phyloP scores from a whole-genome alignment of 2,113 vertebrate species.

The Rhynchomys soricoides region DNA sequence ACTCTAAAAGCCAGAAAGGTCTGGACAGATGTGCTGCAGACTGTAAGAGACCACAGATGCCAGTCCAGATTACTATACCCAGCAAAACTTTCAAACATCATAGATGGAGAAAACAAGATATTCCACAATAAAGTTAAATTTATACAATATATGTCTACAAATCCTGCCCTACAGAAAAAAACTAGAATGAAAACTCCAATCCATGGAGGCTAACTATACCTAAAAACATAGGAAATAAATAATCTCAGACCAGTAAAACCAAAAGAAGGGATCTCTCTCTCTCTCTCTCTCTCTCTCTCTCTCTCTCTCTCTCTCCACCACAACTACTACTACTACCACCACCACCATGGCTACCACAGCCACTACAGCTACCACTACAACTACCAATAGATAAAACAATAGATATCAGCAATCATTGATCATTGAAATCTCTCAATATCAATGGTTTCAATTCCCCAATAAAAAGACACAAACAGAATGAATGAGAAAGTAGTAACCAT shows the following conservation, averaged over 20 bases:
- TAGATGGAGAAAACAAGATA: neutral
- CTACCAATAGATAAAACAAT: neutral
- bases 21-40: neutral
- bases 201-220: neutral
- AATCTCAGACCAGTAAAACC: neutral
- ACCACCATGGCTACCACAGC: too few relatives aligned
- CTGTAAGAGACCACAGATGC: neutral
- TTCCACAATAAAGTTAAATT: neutral
- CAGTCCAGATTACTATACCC: neutral
- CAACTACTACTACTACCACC: too few relatives aligned
- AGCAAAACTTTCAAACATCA: neutral
- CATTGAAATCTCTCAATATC: neutral
- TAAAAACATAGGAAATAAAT: neutral
- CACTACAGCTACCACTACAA: neutral
- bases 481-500: neutral
- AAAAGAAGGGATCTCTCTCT: neutral
- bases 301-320: too few relatives aligned
- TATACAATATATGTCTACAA: neutral
- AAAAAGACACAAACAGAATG: neutral
- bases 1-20: neutral
- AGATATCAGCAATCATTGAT: neutral
- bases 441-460: neutral
- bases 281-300: too few relatives aligned
- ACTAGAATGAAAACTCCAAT: neutral
- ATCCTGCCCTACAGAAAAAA: neutral